A percentile compares a stretch with the other conserved stretches of the same genome.
These are phyloP conservation scores for Prinia subflava DNA, from an alignment of 2,113 vertebrate species.

Conservation along the genomic window DNA sequence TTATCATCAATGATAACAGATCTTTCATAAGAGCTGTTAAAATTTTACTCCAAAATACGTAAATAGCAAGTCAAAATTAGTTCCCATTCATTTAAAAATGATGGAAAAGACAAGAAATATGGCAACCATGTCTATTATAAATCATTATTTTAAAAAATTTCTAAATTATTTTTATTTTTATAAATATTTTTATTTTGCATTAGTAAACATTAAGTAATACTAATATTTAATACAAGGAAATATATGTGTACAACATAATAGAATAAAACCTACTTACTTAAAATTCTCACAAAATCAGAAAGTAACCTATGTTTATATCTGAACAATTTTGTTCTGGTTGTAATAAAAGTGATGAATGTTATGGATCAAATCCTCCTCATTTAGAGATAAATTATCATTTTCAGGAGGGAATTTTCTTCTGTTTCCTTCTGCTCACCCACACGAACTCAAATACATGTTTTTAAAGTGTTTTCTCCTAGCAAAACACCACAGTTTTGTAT, in stretches of 20 bases:
- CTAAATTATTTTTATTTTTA: neutral
- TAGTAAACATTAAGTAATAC: neutral
- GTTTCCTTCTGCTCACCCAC: neutral
- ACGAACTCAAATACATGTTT: neutral
- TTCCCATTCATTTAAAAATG: neutral
- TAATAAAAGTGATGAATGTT: neutral
- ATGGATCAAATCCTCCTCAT: neutral
- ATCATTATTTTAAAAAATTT: neutral
- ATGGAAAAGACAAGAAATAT: neutral
- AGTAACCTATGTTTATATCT: neutral
- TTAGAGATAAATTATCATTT: neutral
- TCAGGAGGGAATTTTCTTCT: neutral
- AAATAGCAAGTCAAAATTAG: neutral
- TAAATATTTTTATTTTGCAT: neutral
- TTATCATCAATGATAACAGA: neutral
- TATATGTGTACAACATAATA: neutral
- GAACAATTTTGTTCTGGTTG: neutral
- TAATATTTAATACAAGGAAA: neutral
- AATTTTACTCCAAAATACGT: neutral
- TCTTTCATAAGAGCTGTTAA: neutral
- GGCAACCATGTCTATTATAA: neutral
- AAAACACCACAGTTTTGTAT: neutral
- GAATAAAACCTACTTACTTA: neutral
- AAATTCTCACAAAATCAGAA: neutral
- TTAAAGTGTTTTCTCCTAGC: neutral